Base-by-base conservation (phyloP, 2,113 vertebrate genomes). In the Chaetops frenatus region DNA sequence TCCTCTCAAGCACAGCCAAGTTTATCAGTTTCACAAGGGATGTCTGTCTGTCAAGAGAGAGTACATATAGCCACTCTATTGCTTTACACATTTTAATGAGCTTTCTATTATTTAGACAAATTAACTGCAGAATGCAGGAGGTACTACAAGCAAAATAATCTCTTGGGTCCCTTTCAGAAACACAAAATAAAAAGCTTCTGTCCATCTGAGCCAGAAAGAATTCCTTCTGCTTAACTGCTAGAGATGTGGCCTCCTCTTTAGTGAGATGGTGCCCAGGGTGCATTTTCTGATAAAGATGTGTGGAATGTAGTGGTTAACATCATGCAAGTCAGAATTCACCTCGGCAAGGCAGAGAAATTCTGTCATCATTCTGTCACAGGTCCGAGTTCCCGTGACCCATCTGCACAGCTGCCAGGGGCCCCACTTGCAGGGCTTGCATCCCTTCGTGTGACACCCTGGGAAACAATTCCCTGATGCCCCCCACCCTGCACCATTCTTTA, bases 331-430 rank as follows among this genome's bases (percentile, higher is more conserved):
- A 65, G 66, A 82, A 54, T 50, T 72, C 74, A 76, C 45, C 35
- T 84, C 3, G 0, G n/a, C 21, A 65, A 77, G 62, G 40, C 53
- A 81, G 56, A 51, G 58, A 71, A 88, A 29, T 69, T 82, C 50
- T 38, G 45, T 28, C 45, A 29, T 61, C 9, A 0, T 61, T 94
- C 33, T 36, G 2, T 45, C 45, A 61, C n/a, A 31, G 15, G 9
- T 81, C 77, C 0, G 0, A 53, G 45, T 54, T 74, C 56, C 56
- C 0, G 0, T 78, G 67, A 15, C 73, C 53, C 9, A 0, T 54
- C 42, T 72, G 47, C 54, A 28, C 71, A 72, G 42, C 54, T 1
- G 0, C 45, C 44, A 6, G 47, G 19, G 57, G 51, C 57, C 45
- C 10, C 15, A 1, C 3, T 1, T 35, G 56, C 53, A 60, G 74